These are phyloP conservation scores for Musca domestica DNA, from an alignment of 1,140 invertebrate species.

Conservation along the genomic window DNA sequence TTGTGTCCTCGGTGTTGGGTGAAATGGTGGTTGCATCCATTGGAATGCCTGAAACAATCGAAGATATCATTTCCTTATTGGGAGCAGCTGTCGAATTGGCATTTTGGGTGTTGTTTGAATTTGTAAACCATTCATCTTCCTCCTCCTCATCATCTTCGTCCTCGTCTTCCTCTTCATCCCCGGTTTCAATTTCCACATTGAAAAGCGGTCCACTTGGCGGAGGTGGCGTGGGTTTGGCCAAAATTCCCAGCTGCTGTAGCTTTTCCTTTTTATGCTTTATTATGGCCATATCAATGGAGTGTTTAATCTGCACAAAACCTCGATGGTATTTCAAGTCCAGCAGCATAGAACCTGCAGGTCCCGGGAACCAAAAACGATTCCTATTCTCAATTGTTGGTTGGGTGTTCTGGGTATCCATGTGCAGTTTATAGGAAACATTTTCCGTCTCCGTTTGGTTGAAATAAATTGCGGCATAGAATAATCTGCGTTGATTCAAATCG, in stretches of 20 bases:
- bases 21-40: not conserved
- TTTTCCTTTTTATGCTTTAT: constrained; percentile 53
- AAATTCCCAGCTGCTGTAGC: constrained; percentile 26
- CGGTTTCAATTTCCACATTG: constrained; percentile 24
- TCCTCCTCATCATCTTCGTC: constrained; percentile 26
- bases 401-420: constrained; percentile 68
- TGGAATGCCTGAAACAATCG: not conserved
- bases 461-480: constrained; percentile 46
- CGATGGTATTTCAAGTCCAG: constrained; percentile 66
- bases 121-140: constrained; percentile 31
- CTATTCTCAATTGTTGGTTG: constrained; percentile 62
- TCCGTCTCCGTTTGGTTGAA: constrained; percentile 43
- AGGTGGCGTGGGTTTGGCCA: not conserved
- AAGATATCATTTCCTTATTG: not conserved
- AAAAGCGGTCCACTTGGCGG: constrained; percentile 27
- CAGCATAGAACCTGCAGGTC: constrained; percentile 63
- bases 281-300: constrained; percentile 64
- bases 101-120: not conserved
- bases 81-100: not conserved
- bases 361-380: constrained; percentile 66
- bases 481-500: constrained; percentile 53
- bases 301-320: constrained; percentile 67
- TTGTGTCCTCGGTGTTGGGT: not conserved
- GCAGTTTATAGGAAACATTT: constrained; percentile 59
- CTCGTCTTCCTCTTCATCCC: not conserved